Evolutionary conservation across 2,888 invertebrate species (phyloP), one percentile per base, ranked within the genome.

Genomic region (Patella pellucida): DNA sequence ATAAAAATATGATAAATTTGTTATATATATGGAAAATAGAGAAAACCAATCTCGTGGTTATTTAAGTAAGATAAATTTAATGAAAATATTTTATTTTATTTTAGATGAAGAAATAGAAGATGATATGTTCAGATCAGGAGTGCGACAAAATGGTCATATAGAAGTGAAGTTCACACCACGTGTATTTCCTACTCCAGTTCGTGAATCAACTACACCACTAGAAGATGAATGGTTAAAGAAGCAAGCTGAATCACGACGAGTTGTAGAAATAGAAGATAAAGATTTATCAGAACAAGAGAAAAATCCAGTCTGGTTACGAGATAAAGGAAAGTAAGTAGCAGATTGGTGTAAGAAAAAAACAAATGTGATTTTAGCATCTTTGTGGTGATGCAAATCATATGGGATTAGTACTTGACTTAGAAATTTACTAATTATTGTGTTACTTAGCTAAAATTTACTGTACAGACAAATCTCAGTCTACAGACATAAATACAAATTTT

Each of bases 201-300:
- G 96, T 77, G 90, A 90, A 75, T 90, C 89, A 0, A 84, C 85
- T 16, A 84, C 82, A 52, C 83, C 81, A 3, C 81, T 86, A 87
- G 96, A 96, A 90, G 93, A 95, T 83, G 94, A 95, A 92, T 96
- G 96, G 95, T 89, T 96, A 79, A 92, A 93, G 81, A 96, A 96
- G 88, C 94, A 96, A 85, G 94, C 94, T 3, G 93, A 94, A 86
- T 95, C 95, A 14, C 92, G 95, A 84, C 92, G 94, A 86, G 93
- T 93, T 1, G 89, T 91, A 72, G 95, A 96, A 31, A 94, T 95
- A 1, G 93, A 75, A 94, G 91, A 91, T 80, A 94, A 94, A 87
- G 90, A 91, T 79, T 82, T 91, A 23, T 85, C 86, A 19, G 89
- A 90, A 0, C 96, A 96, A 87, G 96, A 96, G 90, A 94, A 94